Evolutionary conservation across 1,140 invertebrate genomes (phyloP), one percentile per base, ranked within the genome.

Genomic region (Hyphantria cunea): DNA sequence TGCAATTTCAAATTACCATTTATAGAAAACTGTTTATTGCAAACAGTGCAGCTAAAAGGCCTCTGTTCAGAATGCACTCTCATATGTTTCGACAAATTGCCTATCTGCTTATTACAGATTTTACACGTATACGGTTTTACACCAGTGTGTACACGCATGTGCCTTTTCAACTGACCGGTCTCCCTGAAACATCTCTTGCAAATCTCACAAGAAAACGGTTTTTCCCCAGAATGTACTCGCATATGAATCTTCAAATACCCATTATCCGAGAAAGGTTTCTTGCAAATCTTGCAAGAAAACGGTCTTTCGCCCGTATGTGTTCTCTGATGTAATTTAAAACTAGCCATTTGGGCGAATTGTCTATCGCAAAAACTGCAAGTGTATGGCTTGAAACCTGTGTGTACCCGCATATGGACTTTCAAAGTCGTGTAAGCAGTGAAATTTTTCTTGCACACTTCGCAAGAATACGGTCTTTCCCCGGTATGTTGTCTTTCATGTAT

Each of bases 301-400:
- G 97, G 96, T 67, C 96, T 94, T 31, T 96, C 93, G 12, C 96
- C 94, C 0, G 94, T 94, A 78, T 98, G 97, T 0, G 95, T 96
- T 25, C 96, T 90, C 91, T 97, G 94, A 74, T 98, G 96, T 37
- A 96, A 94, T 32, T 95, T 95, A 47, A 97, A 91, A 78, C 96
- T 96, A 14, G 86, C 80, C 80, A 86, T 84, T 74, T 97, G 96
- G 0, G 96, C 95, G 80, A 96, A 96, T 63, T 95, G 94, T 0
- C 95, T 91, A 13, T 95, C 93, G 78, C 96, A 97, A 69, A 95
- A 94, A 32, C 92, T 92, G 75, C 96, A 97, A 25, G 94, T 91
- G 67, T 96, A 97, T 0, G 93, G 93, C 48, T 93, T 92, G 39
- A 93, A 82, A 0, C 92, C 93, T 0, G 92, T 93, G 55, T 94